These are phyloP conservation scores for Magallana angulata DNA, from an alignment of 1,140 invertebrate species.

Conservation along the genomic window DNA sequence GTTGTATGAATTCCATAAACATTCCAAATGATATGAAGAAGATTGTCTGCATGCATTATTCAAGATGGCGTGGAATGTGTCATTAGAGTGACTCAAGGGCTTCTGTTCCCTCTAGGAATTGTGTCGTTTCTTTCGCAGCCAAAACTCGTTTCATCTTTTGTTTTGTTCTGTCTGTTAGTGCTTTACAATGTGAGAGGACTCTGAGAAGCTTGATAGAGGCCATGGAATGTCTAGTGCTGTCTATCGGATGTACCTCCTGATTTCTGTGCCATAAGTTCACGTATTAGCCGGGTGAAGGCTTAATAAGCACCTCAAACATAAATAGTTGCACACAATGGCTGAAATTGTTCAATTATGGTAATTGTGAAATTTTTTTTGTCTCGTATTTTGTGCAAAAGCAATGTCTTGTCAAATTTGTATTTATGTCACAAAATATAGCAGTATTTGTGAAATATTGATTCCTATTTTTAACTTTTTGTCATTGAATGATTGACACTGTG, in stretches of 20 bases:
- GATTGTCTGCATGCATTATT: not conserved
- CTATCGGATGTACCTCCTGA: not conserved
- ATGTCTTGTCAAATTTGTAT: too few species aligned
- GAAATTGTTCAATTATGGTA: too few species aligned
- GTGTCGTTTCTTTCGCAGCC: not conserved
- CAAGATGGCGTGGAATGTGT: not conserved
- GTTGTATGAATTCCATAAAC: conserved; percentile 11
- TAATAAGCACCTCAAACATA: too few species aligned
- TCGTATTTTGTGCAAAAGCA: too few species aligned
- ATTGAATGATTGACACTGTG: too few species aligned
- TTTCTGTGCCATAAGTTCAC: not conserved
- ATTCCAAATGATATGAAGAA: not conserved
- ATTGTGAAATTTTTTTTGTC: too few species aligned
- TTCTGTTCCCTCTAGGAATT: not conserved
- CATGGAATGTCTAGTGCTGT: not conserved
- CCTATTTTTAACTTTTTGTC: too few species aligned
- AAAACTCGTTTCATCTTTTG: not conserved
- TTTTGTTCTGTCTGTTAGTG: too few species aligned
- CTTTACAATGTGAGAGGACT: too few species aligned
- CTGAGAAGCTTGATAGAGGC: not conserved
- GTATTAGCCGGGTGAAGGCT: not conserved
- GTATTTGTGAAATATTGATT: too few species aligned
- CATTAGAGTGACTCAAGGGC: not conserved
- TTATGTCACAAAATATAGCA: too few species aligned
- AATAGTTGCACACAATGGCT: too few species aligned